Evolutionary conservation across 2,888 invertebrate species (phyloP), one percentile per base, ranked within the genome.

Genomic region (Drosophila subquinaria): DNA sequence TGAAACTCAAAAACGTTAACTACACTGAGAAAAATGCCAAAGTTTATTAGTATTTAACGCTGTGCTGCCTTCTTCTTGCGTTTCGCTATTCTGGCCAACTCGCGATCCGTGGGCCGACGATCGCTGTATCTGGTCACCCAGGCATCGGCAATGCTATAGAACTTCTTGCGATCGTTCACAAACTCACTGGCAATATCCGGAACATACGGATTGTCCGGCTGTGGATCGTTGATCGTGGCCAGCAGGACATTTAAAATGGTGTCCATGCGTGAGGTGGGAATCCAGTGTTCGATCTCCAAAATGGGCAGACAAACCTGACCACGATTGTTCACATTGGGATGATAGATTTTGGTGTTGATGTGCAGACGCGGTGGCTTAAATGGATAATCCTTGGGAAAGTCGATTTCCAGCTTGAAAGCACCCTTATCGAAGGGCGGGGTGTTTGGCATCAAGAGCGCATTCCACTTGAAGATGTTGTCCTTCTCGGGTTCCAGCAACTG

Each of bases 331-430:
- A 99, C 96, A 92, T 99, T 99, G 43, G 99, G 99, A 94, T 99
- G 99, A 93, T 99, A 99, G 91, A 99, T 99, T 95, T 98, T 99
- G 67, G 99, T 99, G 94, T 98, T 98, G 93, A 99, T 99, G 92
- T 96, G 97, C 91, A 99, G 97, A 94, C 98, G 98, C 71, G 99
- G 99, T 67, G 99, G 99, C 93, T 99, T 99, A 93, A 99, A 99
- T 0, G 99, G 99, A 93, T 99, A 99, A 92, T 99, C 99, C 62
- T 98, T 97, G 50, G 99, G 99, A 93, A 99, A 99, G 92, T 97
- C 97, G 66, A 99, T 98, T 94, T 98, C 97, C 93, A 99, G 98
- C 92, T 97, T 96, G 94, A 99, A 99, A 81, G 99, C 99, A 82
- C 99, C 99, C 94, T 98, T 99, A 93, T 98, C 98, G 94, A 98